Evolutionary conservation across 2,888 invertebrate genomes (phyloP).

Genomic region (Silvanus unidentatus): DNA sequence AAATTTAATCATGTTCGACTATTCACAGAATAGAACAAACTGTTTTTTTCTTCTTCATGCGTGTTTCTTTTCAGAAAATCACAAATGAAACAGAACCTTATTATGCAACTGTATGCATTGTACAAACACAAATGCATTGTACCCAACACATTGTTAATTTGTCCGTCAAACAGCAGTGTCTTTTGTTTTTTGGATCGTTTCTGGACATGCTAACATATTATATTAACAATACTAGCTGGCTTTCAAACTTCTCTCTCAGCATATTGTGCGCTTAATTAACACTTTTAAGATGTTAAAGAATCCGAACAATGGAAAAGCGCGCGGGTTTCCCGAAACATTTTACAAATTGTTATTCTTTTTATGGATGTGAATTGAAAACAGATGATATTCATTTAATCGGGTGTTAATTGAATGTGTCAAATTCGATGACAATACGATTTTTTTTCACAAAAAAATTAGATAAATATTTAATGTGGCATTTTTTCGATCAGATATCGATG

Average conservation of each 20-base stretch:
- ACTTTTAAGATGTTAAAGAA: slow-evolving; percentile 7
- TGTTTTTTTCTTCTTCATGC: too few species aligned
- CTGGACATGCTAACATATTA: slow-evolving; percentile 4
- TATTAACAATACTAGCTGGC: slow-evolving; percentile 3
- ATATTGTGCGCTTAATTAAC: slow-evolving; percentile 6
- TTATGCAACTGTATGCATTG: slow-evolving; percentile 1
- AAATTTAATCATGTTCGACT: too few species aligned
- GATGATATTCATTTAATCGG: too few species aligned
- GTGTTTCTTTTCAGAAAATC: too few species aligned
- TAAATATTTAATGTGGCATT: too few species aligned
- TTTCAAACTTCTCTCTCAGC: background rate
- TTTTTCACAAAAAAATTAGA: too few species aligned
- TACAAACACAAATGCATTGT: background rate
- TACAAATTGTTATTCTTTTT: background rate
- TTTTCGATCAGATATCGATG: too few species aligned
- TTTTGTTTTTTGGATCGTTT: slow-evolving; percentile 8
- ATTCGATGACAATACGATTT: too few species aligned
- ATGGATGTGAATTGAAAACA: too few species aligned
- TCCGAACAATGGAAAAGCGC: slow-evolving; percentile 2
- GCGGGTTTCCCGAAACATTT: background rate
- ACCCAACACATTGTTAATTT: slow-evolving; percentile 5
- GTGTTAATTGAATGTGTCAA: too few species aligned
- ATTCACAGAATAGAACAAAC: too few species aligned
- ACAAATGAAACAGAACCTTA: background rate
- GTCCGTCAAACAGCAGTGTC: slow-evolving; percentile 6